Evolutionary conservation across 2,797 vertebrate species (phyloP).

Genomic region (Threskiornis aethiopicus): DNA sequence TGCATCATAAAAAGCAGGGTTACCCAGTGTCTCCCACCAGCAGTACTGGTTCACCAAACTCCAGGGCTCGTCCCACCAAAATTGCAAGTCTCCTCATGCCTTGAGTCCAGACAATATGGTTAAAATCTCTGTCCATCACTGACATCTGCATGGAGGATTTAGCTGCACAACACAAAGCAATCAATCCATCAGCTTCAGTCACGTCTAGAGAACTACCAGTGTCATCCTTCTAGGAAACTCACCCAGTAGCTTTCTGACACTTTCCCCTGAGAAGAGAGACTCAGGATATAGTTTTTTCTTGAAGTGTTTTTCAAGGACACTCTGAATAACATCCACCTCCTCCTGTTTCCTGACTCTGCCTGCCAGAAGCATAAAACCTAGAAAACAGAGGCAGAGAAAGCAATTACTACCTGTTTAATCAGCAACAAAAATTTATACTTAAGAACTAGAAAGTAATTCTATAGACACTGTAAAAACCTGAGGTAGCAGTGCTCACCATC

Average conservation of each 20-base stretch:
- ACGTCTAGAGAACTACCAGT: background rate
- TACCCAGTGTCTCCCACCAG: conserved; percentile 97
- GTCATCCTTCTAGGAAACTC: conserved; percentile 67
- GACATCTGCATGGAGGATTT: conserved; percentile 62
- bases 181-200: background rate
- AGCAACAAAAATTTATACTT: background rate
- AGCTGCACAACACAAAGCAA: conserved; percentile 59
- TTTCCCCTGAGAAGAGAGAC: conserved; percentile 86
- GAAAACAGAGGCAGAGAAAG: background rate
- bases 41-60: conserved; percentile 91
- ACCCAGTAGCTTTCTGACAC: conserved; percentile 86
- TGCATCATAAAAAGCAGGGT: background rate
- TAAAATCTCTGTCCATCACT: conserved; percentile 85
- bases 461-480: background rate
- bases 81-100: conserved; percentile 88
- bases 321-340: conserved; percentile 85
- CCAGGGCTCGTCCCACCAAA: conserved; percentile 89
- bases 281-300: conserved; percentile 87
- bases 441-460: background rate
- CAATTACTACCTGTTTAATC: background rate
- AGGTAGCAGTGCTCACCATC: conserved; percentile 80
- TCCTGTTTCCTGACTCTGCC: conserved; percentile 93
- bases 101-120: conserved; percentile 91
- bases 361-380: conserved; percentile 95
- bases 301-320: conserved; percentile 92